Conservation (phyloP, 2,113 vertebrate genomes). For the Tachysurus vachellii region DNA sequence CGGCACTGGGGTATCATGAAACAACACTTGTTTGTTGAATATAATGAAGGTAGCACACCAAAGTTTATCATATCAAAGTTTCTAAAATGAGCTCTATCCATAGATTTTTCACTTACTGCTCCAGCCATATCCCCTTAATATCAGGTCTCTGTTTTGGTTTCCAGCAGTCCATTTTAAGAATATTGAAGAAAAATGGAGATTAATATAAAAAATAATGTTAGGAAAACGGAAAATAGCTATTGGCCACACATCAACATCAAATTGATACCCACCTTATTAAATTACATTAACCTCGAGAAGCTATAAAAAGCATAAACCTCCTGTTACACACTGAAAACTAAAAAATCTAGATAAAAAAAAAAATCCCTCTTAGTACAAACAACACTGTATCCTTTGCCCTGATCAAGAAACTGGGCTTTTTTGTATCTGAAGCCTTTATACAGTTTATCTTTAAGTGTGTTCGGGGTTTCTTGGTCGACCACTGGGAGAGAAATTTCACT, state of each 20-base stretch:
- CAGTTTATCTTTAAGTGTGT: background rate
- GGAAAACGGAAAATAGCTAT: constrained; percentile 57
- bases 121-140: background rate
- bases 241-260: constrained; percentile 67
- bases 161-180: constrained; percentile 19
- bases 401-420: constrained; percentile 49
- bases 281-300: constrained; percentile 52
- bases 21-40: constrained; percentile 25
- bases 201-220: constrained; percentile 54
- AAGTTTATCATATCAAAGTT: background rate
- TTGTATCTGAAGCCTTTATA: constrained; percentile 5
- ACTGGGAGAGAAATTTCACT: constrained; percentile 31
- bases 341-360: constrained; percentile 19
- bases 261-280: constrained; percentile 56
- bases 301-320: constrained; percentile 39
- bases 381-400: constrained; percentile 66
- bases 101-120: background rate
- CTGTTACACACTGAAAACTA: background rate
- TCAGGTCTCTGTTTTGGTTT: constrained; percentile 10
- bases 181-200: constrained; percentile 59
- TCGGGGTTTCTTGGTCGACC: background rate
- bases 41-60: constrained; percentile 8
- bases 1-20: background rate
- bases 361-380: constrained; percentile 43
- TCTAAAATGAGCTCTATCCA: background rate